Conservation (phyloP, 2,888 invertebrate genomes). For the Pristionchus arcanus region DNA sequence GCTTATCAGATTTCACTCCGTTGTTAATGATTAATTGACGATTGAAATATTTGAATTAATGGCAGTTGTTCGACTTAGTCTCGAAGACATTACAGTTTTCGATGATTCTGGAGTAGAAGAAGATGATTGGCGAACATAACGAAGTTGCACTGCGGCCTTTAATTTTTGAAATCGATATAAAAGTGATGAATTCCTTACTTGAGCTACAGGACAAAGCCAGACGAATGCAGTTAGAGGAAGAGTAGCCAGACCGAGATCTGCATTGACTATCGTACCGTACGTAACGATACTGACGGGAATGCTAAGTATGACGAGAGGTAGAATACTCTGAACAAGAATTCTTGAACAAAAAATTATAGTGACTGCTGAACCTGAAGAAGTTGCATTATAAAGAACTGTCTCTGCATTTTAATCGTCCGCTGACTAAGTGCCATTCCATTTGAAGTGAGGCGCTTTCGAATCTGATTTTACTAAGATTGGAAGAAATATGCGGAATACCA, state of each 20-base stretch:
- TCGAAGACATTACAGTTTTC: not conserved
- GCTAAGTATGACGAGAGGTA: not conserved
- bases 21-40: too few species aligned
- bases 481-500: not conserved
- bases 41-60: not conserved
- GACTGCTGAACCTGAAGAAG: not conserved
- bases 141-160: not conserved
- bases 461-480: not conserved
- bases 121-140: not conserved
- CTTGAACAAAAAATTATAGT: not conserved
- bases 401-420: not conserved
- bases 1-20: too few species aligned
- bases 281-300: not conserved
- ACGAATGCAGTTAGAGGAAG: not conserved
- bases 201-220: not conserved
- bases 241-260: not conserved
- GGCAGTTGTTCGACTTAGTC: not conserved
- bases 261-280: not conserved
- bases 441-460: not conserved
- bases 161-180: not conserved
- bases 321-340: not conserved
- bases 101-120: not conserved
- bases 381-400: slow-evolving; percentile 5
- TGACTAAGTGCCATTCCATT: not conserved
- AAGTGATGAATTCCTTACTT: not conserved